Evolutionary conservation across 1,140 invertebrate genomes (phyloP).

Genomic region (Nasonia longicornis): DNA sequence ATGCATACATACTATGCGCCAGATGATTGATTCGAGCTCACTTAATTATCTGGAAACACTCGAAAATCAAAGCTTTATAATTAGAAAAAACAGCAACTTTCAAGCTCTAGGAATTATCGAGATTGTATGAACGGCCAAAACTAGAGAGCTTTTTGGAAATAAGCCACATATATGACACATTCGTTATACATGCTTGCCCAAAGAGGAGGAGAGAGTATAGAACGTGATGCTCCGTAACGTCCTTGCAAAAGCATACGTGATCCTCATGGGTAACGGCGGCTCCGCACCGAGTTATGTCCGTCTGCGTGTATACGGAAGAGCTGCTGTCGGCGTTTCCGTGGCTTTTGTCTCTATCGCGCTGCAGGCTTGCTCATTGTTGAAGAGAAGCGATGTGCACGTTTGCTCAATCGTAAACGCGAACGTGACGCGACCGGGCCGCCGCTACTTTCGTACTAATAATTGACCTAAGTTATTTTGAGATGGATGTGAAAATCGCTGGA

Average conservation of each 20-base stretch:
- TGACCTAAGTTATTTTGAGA: neutral
- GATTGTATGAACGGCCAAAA: neutral
- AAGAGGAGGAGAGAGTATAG: neutral
- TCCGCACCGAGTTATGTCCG: neutral
- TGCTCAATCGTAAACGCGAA: neutral
- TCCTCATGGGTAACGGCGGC: constrained; percentile 10
- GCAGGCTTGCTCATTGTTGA: neutral
- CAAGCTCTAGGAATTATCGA: neutral
- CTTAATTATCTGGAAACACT: constrained; percentile 4
- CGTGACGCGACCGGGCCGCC: neutral
- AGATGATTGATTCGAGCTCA: neutral
- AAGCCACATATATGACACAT: neutral
- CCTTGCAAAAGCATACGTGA: constrained; percentile 21
- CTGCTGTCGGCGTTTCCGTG: neutral
- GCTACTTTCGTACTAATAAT: neutral
- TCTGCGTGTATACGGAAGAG: neutral
- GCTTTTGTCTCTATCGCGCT: constrained; percentile 30
- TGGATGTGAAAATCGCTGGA: neutral
- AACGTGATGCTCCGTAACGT: neutral
- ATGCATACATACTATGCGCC: neutral
- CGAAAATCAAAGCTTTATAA: neutral
- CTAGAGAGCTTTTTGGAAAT: neutral
- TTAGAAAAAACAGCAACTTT: neutral
- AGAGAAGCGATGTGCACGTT: neutral
- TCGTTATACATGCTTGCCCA: neutral